Conservation (phyloP, 2,797 vertebrate species). For the Remorina albescens region DNA sequence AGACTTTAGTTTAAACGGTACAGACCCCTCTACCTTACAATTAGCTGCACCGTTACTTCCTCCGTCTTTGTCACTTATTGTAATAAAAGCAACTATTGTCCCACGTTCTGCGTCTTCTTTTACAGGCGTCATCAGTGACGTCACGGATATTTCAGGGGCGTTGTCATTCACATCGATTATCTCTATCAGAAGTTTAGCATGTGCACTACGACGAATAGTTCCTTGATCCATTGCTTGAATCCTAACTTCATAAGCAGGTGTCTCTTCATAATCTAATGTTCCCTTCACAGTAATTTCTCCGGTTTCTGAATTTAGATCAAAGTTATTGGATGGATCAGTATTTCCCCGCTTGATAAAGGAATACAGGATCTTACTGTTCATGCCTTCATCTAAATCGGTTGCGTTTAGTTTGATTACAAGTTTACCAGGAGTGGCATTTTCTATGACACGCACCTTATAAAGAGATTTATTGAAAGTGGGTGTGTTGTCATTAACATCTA, state of each 20-base stretch:
- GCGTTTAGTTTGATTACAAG: constrained; percentile 73
- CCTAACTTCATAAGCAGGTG: constrained; percentile 81
- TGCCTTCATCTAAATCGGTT: constrained; percentile 76
- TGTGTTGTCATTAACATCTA: constrained; percentile 87
- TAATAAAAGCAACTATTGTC: constrained; percentile 78
- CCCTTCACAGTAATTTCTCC: constrained; percentile 84
- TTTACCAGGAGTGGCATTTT: constrained; percentile 69
- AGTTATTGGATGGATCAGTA: constrained; percentile 45
- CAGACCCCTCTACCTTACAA: constrained; percentile 56
- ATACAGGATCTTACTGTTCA: constrained; percentile 74
- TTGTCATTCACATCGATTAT: constrained; percentile 73
- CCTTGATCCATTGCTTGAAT: constrained; percentile 82
- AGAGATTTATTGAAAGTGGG: constrained; percentile 79
- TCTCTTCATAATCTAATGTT: constrained; percentile 84
- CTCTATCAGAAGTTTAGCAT: constrained; percentile 80
- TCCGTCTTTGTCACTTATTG: constrained; percentile 79
- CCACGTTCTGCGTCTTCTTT: constrained; percentile 75
- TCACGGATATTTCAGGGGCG: constrained; percentile 72
- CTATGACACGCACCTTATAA: constrained; percentile 79
- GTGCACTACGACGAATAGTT: constrained; percentile 22
- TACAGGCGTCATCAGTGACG: constrained; percentile 68
- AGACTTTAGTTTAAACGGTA: constrained; percentile 73
- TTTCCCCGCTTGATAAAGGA: constrained; percentile 62
- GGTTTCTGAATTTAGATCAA: constrained; percentile 70
- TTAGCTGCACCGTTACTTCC: constrained; percentile 67